Percentiles rank a stretch among this genome's conserved stretches.
Evolutionary conservation across 2,888 invertebrate genomes (phyloP).

Genomic region (Melinopterus prodromus): DNA sequence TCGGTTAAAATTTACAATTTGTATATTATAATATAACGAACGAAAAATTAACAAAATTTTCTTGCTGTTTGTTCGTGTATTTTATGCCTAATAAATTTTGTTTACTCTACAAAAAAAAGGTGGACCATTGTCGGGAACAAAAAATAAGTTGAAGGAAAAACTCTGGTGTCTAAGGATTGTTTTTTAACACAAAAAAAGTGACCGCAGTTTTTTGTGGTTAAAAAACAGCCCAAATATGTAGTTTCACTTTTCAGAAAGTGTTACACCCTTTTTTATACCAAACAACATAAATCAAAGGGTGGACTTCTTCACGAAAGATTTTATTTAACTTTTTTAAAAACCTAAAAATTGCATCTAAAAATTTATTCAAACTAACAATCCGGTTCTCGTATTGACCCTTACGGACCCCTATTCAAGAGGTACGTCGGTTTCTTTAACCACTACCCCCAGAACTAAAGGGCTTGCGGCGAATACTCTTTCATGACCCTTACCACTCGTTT

Average conservation of each 20-base stretch:
- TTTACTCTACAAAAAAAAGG: too few species aligned
- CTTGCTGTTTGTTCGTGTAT: too few species aligned
- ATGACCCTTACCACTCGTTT: constrained; percentile 42
- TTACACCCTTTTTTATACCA: background rate
- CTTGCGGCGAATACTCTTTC: constrained; percentile 46
- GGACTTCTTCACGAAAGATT: background rate
- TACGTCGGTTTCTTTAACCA: background rate
- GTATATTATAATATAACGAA: too few species aligned
- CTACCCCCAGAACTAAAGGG: constrained; percentile 41
- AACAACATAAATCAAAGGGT: background rate
- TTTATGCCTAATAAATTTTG: too few species aligned
- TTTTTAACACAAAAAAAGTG: background rate
- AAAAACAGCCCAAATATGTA: background rate
- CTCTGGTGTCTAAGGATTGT: too few species aligned
- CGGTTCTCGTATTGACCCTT: background rate
- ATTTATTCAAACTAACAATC: background rate
- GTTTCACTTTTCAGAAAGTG: background rate
- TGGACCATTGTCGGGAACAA: too few species aligned
- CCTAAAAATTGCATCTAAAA: too few species aligned
- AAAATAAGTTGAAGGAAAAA: too few species aligned
- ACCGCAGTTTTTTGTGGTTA: constrained; percentile 4
- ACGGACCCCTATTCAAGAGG: background rate
- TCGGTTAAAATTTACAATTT: too few species aligned
- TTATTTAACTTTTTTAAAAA: too few species aligned
- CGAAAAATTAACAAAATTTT: too few species aligned